Base-by-base conservation (phyloP, 2,113 vertebrate genomes). In the Thinocorus orbignyianus region DNA sequence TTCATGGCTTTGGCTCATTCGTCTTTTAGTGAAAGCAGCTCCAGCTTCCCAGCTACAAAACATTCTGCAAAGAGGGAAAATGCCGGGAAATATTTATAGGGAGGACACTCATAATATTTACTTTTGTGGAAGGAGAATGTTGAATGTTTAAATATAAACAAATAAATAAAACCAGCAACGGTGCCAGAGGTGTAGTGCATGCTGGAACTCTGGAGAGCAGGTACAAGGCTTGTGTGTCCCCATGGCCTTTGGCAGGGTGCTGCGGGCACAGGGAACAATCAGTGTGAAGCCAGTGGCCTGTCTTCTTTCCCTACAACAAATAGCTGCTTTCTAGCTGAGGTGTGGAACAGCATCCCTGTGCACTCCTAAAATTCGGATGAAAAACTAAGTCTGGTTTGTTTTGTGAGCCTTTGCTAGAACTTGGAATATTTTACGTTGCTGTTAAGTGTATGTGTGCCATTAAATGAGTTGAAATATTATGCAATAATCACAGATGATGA, bases 381-480 rank as follows among this genome's bases (percentile, higher is more conserved):
- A 64, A 84, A 79, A 7, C 82, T 13, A 17, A 68, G 42, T 73
- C n/a, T 71, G 48, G 41, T 80, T 83, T 72, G 85, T 55, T 85
- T 91, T 41, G 24, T 8, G 13, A 0, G 11, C 28, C 51, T 76
- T 68, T 77, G 19, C 65, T 58, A 69, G 42, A 52, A 79, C 72
- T 81, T 84, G 81, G 68, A 55, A 16, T 89, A 17, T 74, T 83
- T 95, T 13, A 66, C 19, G 7, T 73, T 51, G 60, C 89, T 70
- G n/a, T 76, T 58, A 71, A 95, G 62, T 70, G 39, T 82, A 82
- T 13, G 6, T 31, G 68, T 37, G 54, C 10, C 60, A 41, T 92
- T 37, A 44, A 85, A 55, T 4, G 84, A 83, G 87, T 76, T 96
- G 81, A 69, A 94, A 88, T 82, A 65, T 85, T 96, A 74, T 81